Conservation (phyloP, 2,113 vertebrate species). For the Polyodon spathula region DNA sequence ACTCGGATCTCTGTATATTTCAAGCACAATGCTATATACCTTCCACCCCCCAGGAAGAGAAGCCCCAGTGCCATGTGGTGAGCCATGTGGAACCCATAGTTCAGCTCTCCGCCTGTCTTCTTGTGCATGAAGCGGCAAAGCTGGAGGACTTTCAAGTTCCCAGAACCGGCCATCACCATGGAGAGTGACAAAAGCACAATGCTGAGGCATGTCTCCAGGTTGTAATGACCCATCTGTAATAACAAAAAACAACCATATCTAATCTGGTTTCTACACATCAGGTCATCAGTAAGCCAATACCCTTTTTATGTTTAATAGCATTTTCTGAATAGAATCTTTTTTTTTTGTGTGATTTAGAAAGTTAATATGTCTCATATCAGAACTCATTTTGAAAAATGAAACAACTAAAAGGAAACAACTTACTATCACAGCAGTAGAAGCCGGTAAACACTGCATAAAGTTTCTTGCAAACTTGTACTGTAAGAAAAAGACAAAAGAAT, state of each 20-base stretch:
- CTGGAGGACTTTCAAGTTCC: slow-evolving; percentile 85
- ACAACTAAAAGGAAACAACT: slow-evolving; percentile 40
- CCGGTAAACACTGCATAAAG: slow-evolving; percentile 84
- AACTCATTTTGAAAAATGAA: background rate
- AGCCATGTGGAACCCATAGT: slow-evolving; percentile 95
- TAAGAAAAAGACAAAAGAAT: slow-evolving; percentile 19
- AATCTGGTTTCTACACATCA: too few relatives aligned
- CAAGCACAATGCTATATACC: slow-evolving; percentile 51
- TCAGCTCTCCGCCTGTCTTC: slow-evolving; percentile 89
- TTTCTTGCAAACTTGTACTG: slow-evolving; percentile 83
- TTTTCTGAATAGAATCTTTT: slow-evolving; percentile 13
- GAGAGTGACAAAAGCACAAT: slow-evolving; percentile 84
- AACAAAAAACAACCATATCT: too few relatives aligned
- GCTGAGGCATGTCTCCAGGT: slow-evolving; percentile 83
- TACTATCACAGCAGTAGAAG: slow-evolving; percentile 77
- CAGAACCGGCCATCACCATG: slow-evolving; percentile 94
- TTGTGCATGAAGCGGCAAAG: slow-evolving; percentile 93
- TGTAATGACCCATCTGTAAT: slow-evolving; percentile 80
- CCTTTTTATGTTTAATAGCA: slow-evolving; percentile 10
- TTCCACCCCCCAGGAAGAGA: slow-evolving; percentile 89
- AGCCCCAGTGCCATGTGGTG: slow-evolving; percentile 95
- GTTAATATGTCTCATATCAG: background rate
- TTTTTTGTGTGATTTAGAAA: background rate
- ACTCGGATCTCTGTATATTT: too few relatives aligned
- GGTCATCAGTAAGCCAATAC: slow-evolving; percentile 1